A percentile compares a stretch with the other conserved stretches of the same genome.
Evolutionary conservation across 2,797 vertebrate species (phyloP).

Genomic region (Chelmon rostratus): DNA sequence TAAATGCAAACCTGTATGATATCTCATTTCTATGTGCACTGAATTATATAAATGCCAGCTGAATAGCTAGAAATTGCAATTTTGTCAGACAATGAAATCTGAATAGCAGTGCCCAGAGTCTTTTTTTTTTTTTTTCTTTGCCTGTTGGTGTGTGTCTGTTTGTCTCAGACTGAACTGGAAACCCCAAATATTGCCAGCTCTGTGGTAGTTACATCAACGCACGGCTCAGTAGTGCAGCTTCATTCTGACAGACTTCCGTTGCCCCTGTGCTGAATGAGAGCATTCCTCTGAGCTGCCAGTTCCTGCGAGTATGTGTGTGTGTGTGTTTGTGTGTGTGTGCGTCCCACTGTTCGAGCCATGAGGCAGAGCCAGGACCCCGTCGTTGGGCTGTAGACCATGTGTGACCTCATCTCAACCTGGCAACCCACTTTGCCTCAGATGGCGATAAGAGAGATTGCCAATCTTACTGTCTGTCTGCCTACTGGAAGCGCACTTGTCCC

Average conservation of each 20-base stretch:
- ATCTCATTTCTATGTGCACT: conserved; percentile 47
- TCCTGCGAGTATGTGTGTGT: conserved; percentile 48
- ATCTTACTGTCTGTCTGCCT: conserved; percentile 40
- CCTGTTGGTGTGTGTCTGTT: conserved; percentile 15
- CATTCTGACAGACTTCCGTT: conserved; percentile 73
- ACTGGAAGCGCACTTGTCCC: conserved; percentile 21
- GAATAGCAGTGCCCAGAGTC: conserved; percentile 11
- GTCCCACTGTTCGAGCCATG: conserved; percentile 46
- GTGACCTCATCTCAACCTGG: conserved; percentile 80
- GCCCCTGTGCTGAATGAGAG: conserved; percentile 71
- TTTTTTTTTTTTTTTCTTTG: background rate
- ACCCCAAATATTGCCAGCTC: conserved; percentile 40
- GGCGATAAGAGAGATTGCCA: conserved; percentile 51
- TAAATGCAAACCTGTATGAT: conserved; percentile 43
- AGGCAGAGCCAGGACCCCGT: conserved; percentile 55
- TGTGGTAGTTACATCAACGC: conserved; percentile 55
- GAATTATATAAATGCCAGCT: conserved; percentile 31
- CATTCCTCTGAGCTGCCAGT: conserved; percentile 67
- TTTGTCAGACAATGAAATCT: conserved; percentile 34
- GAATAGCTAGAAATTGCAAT: conserved; percentile 39
- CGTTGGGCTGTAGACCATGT: conserved; percentile 61
- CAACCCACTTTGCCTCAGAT: conserved; percentile 60
- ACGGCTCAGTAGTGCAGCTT: conserved; percentile 61
- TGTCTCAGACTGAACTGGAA: conserved; percentile 47
- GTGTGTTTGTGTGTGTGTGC: conserved; percentile 38